These are phyloP conservation scores for Phyto melanocephala DNA, from an alignment of 2,888 invertebrate species.

Conservation along the genomic window DNA sequence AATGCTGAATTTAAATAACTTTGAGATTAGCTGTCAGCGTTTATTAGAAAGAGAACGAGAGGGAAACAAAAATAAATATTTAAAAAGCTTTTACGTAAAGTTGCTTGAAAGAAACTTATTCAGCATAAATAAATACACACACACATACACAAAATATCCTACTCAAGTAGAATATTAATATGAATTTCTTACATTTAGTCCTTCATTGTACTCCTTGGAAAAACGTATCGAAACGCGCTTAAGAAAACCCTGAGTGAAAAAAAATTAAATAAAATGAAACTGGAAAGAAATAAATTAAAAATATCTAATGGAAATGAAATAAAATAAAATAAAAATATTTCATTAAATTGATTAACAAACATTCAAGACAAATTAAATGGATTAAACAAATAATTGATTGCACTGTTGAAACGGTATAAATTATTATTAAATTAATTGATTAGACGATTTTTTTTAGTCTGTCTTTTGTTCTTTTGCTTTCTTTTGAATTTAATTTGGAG, in stretches of 20 bases:
- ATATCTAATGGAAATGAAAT: constrained; percentile 5
- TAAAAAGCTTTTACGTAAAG: background rate
- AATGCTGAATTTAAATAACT: constrained; percentile 19
- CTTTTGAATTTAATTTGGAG: constrained; percentile 4
- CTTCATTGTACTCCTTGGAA: constrained; percentile 71
- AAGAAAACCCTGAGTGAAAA: background rate
- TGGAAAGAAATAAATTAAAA: background rate
- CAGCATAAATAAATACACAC: constrained; percentile 2
- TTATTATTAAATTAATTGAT: too few relatives aligned
- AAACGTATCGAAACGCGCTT: constrained; percentile 68
- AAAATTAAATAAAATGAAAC: background rate
- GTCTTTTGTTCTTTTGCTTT: background rate
- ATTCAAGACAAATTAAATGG: background rate
- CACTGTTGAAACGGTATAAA: background rate
- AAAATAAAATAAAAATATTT: constrained; percentile 8
- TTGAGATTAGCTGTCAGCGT: background rate
- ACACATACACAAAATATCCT: constrained; percentile 3
- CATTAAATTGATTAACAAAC: background rate
- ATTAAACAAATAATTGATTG: background rate
- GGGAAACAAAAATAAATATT: background rate
- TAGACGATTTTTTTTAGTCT: background rate
- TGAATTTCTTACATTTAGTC: constrained; percentile 55
- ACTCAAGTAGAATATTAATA: constrained; percentile 46
- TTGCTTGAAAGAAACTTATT: constrained; percentile 33
- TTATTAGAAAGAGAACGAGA: background rate